These are phyloP conservation scores for Drosophila limbata DNA, from an alignment of 2,888 invertebrate genomes.

Conservation along the genomic window DNA sequence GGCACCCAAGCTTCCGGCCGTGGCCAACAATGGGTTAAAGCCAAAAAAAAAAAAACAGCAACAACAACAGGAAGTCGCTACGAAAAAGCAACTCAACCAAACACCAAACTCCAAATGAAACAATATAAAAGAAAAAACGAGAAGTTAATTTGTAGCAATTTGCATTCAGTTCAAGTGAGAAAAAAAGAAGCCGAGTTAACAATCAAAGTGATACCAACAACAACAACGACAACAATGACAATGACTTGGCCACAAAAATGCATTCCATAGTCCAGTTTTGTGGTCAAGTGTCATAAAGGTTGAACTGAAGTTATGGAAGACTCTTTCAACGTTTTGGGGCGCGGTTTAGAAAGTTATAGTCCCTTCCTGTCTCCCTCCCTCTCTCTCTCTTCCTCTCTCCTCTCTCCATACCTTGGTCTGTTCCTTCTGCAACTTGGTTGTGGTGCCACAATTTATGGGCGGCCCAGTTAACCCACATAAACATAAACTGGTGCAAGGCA, in stretches of 20 bases:
- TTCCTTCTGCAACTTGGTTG: constrained; percentile 14
- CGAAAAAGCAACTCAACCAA: constrained; percentile 49
- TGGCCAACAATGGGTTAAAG: constrained; percentile 69
- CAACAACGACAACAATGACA: constrained; percentile 2
- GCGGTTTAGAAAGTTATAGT: constrained; percentile 70
- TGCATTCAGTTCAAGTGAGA: constrained; percentile 61
- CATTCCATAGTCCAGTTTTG: constrained; percentile 48
- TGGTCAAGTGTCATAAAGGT: constrained; percentile 74
- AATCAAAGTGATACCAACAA: constrained; percentile 12
- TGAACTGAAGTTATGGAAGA: constrained; percentile 20
- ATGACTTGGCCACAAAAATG: constrained; percentile 13
- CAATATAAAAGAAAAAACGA: constrained; percentile 48
- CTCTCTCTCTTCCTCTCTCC: background rate
- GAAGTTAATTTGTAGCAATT: constrained; percentile 76
- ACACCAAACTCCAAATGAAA: constrained; percentile 31
- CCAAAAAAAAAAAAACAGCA: constrained; percentile 34
- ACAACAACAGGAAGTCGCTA: constrained; percentile 66
- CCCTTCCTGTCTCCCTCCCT: background rate
- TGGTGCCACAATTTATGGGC: constrained; percentile 43
- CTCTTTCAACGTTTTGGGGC: constrained; percentile 46
- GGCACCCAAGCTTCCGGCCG: constrained; percentile 61
- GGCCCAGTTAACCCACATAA: constrained; percentile 68
- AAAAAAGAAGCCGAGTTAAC: constrained; percentile 26
- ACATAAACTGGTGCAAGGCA: constrained; percentile 78
- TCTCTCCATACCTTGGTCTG: background rate